Evolutionary conservation across 1,140 invertebrate genomes (phyloP).

Genomic region (Bombus impatiens): DNA sequence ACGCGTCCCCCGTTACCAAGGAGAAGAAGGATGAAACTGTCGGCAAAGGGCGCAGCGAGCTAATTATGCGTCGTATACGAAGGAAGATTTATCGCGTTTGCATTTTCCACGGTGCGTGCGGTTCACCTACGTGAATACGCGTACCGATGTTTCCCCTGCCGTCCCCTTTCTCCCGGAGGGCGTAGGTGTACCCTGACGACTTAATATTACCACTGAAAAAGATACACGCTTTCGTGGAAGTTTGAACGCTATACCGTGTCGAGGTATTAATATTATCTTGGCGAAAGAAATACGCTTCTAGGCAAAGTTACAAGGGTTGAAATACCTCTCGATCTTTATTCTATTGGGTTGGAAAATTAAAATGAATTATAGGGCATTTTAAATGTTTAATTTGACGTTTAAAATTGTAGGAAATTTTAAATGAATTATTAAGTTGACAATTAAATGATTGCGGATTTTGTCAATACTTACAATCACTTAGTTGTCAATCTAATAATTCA

Average conservation of each 20-base stretch:
- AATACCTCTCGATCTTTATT: background rate
- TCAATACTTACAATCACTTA: too few relatives aligned
- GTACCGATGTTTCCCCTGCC: background rate
- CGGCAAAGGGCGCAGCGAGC: conserved; percentile 29
- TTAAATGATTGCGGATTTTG: too few relatives aligned
- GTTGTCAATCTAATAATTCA: too few relatives aligned
- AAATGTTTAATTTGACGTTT: too few relatives aligned
- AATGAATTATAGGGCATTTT: too few relatives aligned
- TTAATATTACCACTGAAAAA: conserved; percentile 62
- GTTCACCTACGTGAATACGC: conserved; percentile 52
- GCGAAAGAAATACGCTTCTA: background rate
- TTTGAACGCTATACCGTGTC: background rate
- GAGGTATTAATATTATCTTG: background rate
- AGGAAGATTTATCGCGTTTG: conserved; percentile 70
- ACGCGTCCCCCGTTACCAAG: background rate
- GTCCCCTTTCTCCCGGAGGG: background rate
- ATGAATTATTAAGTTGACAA: too few relatives aligned
- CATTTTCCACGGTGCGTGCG: conserved; percentile 50
- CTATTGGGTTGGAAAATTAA: too few relatives aligned
- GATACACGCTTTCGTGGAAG: conserved; percentile 36
- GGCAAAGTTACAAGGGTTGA: background rate
- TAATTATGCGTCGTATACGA: conserved; percentile 64
- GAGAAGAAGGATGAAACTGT: conserved; percentile 14
- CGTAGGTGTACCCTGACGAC: conserved; percentile 65
- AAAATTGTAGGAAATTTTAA: too few relatives aligned